Evolutionary conservation across 2,888 invertebrate species (phyloP), one percentile per base, ranked within the genome.

Genomic region (Ptychoptera albimana): DNA sequence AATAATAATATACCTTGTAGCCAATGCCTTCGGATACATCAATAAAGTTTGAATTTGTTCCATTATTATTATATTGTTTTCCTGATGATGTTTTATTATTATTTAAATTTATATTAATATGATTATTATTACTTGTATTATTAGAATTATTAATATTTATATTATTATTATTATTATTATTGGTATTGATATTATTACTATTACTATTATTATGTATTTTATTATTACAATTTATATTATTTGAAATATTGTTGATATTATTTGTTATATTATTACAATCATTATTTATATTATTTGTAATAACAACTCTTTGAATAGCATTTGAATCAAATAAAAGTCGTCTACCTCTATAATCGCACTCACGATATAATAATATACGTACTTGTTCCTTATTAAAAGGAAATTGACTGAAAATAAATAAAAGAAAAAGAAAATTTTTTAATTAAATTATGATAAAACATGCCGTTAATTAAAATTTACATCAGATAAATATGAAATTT

Each of bases 241-340:
- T n/a, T n/a, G n/a, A n/a, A n/a, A n/a, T n/a, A n/a, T n/a, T 23
- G 7, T 23, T 23, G 3, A 23, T 5, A 23, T 23, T 23, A 23
- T 3, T 5, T 5, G 4, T 23, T n/a, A n/a, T n/a, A 7, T 23
- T 23, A 23, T 23, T 23, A 23, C 7, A 5, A 3, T 40, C n/a
- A n/a, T n/a, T 12, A 38, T 30, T 32, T 15, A 31, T 32, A 16
- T 16, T 37, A n/a, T 15, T 35, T n/a, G n/a, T n/a, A 16, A 31
- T 40, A 14, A 15, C 34, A 8, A 42, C 35, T 2, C 42, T 11
- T n/a, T 42, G 42, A 8, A 42, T 23, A 12, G 80, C 73, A 50
- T 76, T 71, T 1, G 89, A 89, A 64, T 91, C 91, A 60, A 87
- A 91, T 44, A 91, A 69, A 34, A 91, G 68, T 54, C 80, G 80